A percentile compares a stretch with the other conserved stretches of the same genome.
Evolutionary conservation across 2,797 vertebrate genomes (phyloP).

Genomic region (Falco novaeseelandiae): DNA sequence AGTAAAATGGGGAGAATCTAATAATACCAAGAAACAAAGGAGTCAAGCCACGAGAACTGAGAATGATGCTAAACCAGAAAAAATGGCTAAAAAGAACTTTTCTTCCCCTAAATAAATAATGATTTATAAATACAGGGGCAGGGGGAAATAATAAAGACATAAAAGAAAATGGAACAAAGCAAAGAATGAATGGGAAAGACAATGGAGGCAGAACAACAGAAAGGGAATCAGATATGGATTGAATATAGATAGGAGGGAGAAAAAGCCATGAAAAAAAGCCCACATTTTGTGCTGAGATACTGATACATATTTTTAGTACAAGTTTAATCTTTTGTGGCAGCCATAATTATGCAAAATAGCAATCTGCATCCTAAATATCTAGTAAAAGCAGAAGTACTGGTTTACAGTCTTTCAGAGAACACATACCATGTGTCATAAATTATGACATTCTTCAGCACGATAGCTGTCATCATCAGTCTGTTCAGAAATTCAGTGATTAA

Average conservation of each 20-base stretch:
- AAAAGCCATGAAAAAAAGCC: not conserved
- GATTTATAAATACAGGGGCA: not conserved
- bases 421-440: not conserved
- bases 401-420: constrained; percentile 4
- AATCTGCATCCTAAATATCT: constrained; percentile 44
- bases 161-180: not conserved
- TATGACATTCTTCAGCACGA: constrained; percentile 42
- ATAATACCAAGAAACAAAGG: not conserved
- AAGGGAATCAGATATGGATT: not conserved
- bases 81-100: not conserved
- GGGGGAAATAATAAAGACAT: not conserved
- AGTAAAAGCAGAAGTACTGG: constrained; percentile 18
- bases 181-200: not conserved
- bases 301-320: not conserved
- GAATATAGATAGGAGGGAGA: not conserved
- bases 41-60: not conserved
- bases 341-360: constrained; percentile 40
- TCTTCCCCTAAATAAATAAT: not conserved
- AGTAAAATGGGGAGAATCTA: not conserved
- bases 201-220: not conserved
- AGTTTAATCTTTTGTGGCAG: constrained; percentile 32
- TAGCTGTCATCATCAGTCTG: constrained; percentile 52
- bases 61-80: not conserved
- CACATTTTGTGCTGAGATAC: not conserved
- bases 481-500: constrained; percentile 28